These are phyloP conservation scores for Steatocranus sp. DNA, from an alignment of 2,797 vertebrate genomes.

Conservation along the genomic window DNA sequence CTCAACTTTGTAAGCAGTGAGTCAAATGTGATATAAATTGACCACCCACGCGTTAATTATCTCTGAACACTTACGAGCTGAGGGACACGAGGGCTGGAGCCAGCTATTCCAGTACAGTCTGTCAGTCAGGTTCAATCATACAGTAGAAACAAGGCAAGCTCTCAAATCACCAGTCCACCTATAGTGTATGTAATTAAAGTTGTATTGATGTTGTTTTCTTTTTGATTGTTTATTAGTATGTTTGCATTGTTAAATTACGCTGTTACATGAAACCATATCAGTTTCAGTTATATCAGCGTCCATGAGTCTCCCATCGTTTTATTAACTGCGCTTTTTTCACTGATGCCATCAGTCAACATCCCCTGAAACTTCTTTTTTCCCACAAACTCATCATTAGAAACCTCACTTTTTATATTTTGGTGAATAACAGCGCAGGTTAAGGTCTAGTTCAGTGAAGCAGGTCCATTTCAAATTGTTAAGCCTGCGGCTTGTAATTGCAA, in stretches of 20 bases:
- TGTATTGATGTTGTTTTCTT: neutral
- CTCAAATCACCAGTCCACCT: neutral
- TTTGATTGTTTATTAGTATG: neutral
- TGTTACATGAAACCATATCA: neutral
- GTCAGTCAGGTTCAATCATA: neutral
- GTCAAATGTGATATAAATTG: neutral
- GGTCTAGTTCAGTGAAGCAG: neutral
- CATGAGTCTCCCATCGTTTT: neutral
- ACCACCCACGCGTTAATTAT: neutral
- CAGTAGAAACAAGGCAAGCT: neutral
- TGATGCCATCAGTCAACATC: neutral
- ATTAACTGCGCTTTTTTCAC: neutral
- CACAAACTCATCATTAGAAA: neutral
- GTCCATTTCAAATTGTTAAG: neutral
- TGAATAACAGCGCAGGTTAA: neutral
- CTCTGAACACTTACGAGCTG: neutral
- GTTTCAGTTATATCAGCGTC: neutral
- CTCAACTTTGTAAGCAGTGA: neutral
- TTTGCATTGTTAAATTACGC: neutral
- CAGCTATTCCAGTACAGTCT: neutral
- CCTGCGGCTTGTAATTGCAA: neutral
- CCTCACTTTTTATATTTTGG: neutral
- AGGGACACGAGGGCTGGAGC: neutral
- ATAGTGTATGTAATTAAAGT: neutral
- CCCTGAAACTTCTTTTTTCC: rapidly evolving